Evolutionary conservation across 2,113 vertebrate species (phyloP), one percentile per base, ranked within the genome.

Genomic region (Otis tarda): DNA sequence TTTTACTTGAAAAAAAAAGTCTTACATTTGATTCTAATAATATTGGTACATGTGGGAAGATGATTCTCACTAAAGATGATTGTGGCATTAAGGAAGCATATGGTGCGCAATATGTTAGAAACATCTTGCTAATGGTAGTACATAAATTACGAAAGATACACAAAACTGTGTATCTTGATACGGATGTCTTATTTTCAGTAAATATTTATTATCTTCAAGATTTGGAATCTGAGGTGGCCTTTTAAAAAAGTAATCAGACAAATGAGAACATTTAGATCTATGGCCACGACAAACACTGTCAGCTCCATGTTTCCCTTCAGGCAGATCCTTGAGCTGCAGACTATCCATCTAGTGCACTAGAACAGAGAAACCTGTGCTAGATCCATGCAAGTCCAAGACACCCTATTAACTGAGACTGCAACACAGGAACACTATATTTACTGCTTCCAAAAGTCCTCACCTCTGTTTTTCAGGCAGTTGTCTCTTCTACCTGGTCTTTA

Each of bases 101-200:
- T 89, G 91, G 39, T 39, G 21, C 69, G 24, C 81, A 96, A 85
- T 87, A 89, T 95, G 84, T 76, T 87, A 61, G 31, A 89, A 89
- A 75, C 24, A 79, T 89, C 74, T 93, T 94, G 69, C 64, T 75
- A 61, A 87, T 57, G n/a, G 45, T 85, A 68, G 12, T 33, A 78
- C 41, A 33, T 87, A 83, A 87, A 89, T 84, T 69, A 78, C 87
- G 78, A 91, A 87, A 93, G 45, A 83, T 69, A 71, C 39, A 76
- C 11, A 87, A 76, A 87, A 64, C 67, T 83, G 52, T 74, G 89
- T 75, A 89, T 43, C 41, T 43, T 43, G 41, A 83, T 61, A 33
- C 0, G 1, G 12, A 35, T 90, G 59, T 45, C 41, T 30, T 87
- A 31, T 60, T 76, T 82, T 85, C 21, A 73, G 87, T 76, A 87